Base-by-base conservation (phyloP, 2,797 vertebrate genomes). In the Neosilurus mollespiculum region DNA sequence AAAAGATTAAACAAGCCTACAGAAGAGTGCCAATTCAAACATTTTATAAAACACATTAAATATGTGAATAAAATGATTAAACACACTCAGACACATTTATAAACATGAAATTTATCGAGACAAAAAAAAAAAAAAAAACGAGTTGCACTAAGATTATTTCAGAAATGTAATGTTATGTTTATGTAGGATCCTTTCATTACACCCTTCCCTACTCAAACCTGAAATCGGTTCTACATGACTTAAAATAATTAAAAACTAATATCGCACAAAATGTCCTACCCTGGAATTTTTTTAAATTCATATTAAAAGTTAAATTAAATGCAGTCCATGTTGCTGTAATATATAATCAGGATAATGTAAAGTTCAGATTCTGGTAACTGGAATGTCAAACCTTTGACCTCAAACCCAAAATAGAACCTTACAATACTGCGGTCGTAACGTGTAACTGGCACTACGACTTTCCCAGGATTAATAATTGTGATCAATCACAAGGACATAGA, bases 401-500 rank as follows among this genome's bases (percentile, higher is more conserved):
- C 9, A 51, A 64, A 64, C 20, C 15, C 61, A n/a, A 53, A 64
- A 64, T 1, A 53, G 61, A 78, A 65, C 77, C 77, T 14, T 65
- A 53, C 12, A 78, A 78, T 53, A 53, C 43, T 16, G 14, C 15
- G 2, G 26, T 78, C 77, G 18, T 4, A 3, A 78, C 26, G 43
- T 2, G 12, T 58, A 34, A 69, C 64, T 37, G 18, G 49, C 67
- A 59, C 30, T 43, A 54, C 37, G 58, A 24, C 53, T 22, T 56
- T 69, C 49, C 15, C 9, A 24, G 62, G 59, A 65, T 43, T 76
- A 26, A 66, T 49, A 22, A 66, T 77, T 30, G 37, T 69, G 37
- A 86, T 71, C 24, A 77, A n/a, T 80, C 71, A 67, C 76, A 58
- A 53, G 61, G 24, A 83, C 4, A 43, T 43, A 43, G 20, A 84